Conservation (phyloP, 53 echinoderm and acorn worm species). For the Echinarachnius parma region DNA sequence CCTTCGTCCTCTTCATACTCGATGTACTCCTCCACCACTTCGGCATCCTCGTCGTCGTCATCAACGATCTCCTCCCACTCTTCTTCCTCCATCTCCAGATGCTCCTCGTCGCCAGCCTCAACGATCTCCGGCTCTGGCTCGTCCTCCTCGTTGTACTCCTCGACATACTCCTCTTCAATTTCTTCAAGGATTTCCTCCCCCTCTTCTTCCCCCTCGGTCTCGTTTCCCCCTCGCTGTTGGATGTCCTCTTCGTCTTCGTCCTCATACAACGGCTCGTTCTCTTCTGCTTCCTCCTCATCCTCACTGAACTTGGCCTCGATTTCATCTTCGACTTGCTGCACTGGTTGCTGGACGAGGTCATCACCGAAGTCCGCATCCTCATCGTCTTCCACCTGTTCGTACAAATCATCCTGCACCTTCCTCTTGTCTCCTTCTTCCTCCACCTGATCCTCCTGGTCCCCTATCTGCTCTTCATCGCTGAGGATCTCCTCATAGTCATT, state of each 20-base stretch:
- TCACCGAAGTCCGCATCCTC: conserved; percentile 41
- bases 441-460: conserved; percentile 25
- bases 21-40: no score
- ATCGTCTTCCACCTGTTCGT: conserved; percentile 41
- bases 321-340: conserved; percentile 17
- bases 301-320: conserved; percentile 6
- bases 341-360: not conserved
- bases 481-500: conserved; percentile 37
- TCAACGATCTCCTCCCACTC: no score
- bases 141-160: conserved; percentile 3
- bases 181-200: conserved; percentile 26
- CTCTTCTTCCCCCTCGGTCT: not conserved
- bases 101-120: conserved; percentile 30
- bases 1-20: no score
- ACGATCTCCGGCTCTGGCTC: conserved; percentile 43
- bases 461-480: conserved; percentile 42
- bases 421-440: conserved; percentile 1
- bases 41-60: no score
- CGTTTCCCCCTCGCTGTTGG: conserved; percentile 16
- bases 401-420: conserved; percentile 26
- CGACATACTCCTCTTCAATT: conserved; percentile 15
- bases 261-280: conserved; percentile 25
- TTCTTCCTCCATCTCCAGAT: conserved; percentile 36
- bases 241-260: conserved; percentile 36
- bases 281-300: conserved; percentile 36